phyloP scores from a whole-genome alignment of 2,888 invertebrate genomes.

The Danaus chrysippus region DNA sequence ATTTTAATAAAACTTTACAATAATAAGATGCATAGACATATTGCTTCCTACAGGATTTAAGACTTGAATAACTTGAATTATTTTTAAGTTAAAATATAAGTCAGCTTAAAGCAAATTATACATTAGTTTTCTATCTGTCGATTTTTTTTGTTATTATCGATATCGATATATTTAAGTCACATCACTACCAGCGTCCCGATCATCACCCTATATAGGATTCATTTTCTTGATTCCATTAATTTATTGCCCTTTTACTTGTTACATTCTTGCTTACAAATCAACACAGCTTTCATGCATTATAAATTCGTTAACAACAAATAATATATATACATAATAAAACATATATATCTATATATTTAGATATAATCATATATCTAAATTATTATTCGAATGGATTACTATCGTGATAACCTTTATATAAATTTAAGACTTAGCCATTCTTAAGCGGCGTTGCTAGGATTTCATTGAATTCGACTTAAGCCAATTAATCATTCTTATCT shows the following conservation, averaged over 20 bases:
- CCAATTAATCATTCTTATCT: constrained; percentile 78
- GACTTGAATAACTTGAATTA: no score
- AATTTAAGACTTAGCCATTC: constrained; percentile 16
- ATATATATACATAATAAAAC: background rate
- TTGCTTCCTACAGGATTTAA: no score
- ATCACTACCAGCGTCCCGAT: background rate
- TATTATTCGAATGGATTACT: background rate
- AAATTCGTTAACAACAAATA: background rate
- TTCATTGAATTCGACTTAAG: constrained; percentile 75
- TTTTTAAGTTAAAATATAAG: no score
- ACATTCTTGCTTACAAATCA: constrained; percentile 63
- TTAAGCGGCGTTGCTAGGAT: constrained; percentile 36
- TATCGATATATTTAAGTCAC: background rate
- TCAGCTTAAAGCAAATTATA: no score
- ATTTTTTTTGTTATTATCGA: background rate
- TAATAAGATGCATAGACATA: no score
- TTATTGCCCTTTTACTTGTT: constrained; percentile 65
- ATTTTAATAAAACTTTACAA: no score
- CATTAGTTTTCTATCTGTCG: background rate
- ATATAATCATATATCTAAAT: background rate
- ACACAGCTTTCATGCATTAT: constrained; percentile 25
- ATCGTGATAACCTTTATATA: background rate
- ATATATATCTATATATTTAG: background rate
- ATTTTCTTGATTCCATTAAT: constrained; percentile 67
- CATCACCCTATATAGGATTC: constrained; percentile 51